These are phyloP conservation scores for Pocillopora meandrina DNA, from an alignment of 92 coral and sea anemone species.

Conservation along the genomic window DNA sequence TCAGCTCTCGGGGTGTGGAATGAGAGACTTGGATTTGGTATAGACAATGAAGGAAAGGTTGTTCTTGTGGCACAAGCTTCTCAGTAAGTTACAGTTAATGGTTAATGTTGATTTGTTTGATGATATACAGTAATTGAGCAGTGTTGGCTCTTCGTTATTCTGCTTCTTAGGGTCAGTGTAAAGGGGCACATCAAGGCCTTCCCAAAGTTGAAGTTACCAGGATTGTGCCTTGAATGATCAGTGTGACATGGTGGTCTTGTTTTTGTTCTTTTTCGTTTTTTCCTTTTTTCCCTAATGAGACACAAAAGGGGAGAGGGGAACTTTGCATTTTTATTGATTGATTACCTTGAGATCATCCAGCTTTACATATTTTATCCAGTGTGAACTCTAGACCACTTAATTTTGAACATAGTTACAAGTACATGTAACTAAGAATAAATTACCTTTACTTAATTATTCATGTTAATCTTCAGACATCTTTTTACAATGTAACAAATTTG, in stretches of 20 bases:
- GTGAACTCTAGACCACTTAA: too few relatives aligned
- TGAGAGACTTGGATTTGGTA: constrained; percentile 70
- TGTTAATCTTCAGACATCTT: too few relatives aligned
- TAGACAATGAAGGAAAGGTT: constrained; percentile 44
- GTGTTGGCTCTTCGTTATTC: background rate
- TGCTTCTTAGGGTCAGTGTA: background rate
- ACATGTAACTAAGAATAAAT: too few relatives aligned
- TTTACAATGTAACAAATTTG: too few relatives aligned
- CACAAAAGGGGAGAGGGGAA: too few relatives aligned
- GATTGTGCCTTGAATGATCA: background rate
- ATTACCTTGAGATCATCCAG: too few relatives aligned
- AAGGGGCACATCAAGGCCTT: background rate
- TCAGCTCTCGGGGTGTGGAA: constrained; percentile 54
- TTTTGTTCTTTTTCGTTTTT: background rate
- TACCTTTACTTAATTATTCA: too few relatives aligned
- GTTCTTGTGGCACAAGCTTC: constrained; percentile 49
- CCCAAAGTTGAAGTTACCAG: background rate
- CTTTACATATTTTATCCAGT: too few relatives aligned
- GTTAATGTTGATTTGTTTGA: background rate
- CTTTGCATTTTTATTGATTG: too few relatives aligned
- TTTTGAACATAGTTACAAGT: too few relatives aligned
- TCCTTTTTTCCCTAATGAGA: too few relatives aligned
- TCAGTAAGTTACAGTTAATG: constrained; percentile 29
- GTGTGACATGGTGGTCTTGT: background rate
- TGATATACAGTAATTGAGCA: background rate